Evolutionary conservation across 2,888 invertebrate species (phyloP).

Genomic region (Argyresthia albistria): DNA sequence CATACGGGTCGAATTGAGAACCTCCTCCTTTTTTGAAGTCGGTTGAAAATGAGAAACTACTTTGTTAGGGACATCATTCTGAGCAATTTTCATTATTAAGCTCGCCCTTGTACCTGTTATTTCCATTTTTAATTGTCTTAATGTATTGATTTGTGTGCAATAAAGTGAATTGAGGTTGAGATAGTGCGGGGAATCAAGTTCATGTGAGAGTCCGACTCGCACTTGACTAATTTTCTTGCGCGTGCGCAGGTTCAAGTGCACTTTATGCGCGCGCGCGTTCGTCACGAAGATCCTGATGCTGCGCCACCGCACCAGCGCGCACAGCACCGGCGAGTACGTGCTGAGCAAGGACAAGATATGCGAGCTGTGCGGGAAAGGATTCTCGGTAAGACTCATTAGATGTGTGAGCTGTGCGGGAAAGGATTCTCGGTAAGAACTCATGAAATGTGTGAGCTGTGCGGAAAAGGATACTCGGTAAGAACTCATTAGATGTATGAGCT

Average conservation of each 20-base stretch:
- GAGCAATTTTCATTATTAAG: too few species aligned
- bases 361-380: slow-evolving; percentile 44
- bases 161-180: too few species aligned
- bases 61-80: too few species aligned
- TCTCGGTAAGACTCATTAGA: slow-evolving; percentile 30
- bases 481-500: too few species aligned
- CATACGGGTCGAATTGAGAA: too few species aligned
- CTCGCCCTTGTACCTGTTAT: too few species aligned
- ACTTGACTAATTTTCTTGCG: too few species aligned
- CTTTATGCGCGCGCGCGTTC: background rate
- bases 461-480: slow-evolving; percentile 40
- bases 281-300: background rate
- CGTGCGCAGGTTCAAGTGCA: background rate
- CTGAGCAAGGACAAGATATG: slow-evolving; percentile 24
- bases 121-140: background rate
- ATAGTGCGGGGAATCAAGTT: too few species aligned
- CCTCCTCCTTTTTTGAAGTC: too few species aligned
- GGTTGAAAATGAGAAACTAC: too few species aligned
- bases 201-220: too few species aligned
- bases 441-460: slow-evolving; percentile 43
- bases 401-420: slow-evolving; percentile 48
- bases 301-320: background rate
- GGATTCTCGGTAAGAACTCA: slow-evolving; percentile 32
- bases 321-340: background rate
- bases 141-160: too few species aligned